Base-by-base conservation (phyloP, 2,113 vertebrate genomes). In the Struthio camelus region DNA sequence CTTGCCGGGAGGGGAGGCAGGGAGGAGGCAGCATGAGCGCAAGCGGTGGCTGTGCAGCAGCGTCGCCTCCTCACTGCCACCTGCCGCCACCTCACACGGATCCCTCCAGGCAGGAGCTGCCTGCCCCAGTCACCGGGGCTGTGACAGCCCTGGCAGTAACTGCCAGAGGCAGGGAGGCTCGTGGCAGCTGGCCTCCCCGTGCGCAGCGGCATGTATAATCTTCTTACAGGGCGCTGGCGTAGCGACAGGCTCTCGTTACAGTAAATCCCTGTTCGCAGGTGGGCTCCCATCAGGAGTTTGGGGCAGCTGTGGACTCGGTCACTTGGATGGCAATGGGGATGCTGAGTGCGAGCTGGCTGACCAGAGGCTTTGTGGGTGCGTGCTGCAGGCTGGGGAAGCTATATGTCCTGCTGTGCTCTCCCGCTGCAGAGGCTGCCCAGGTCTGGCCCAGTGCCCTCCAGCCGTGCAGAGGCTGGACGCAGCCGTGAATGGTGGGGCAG, bases 141-240 rank as follows among this genome's bases (percentile, higher is more conserved):
- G 76, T 91, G 93, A 50, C 87, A 67, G 93, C 81, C 79, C 36
- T 5, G 3, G 38, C 3, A 9, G 58, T 6, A 77, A 84, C 72
- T 12, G 50, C 38, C 1, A 42, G 44, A 12, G 61, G 20, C 36
- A 22, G 22, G 24, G 18, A 24, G 28, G 24, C 54, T 30, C 27
- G 22, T 30, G 22, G 24, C 54, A 27, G 24, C 54, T 24, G 34
- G 61, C n/a, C n/a, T 20, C 59, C 64, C 76, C 32, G 1, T 3
- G 14, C 28, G 23, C 80, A 70, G 93, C 50, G 30, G 6, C 50
- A 59, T 10, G 61, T 71, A 46, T 91, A 96, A 97, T 95, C 95
- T 30, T 77, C 93, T 97, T 97, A 97, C 1, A 5, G 36, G 67
- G 44, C 67, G 16, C 3, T 48, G 32, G 64, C 18, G 38, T 38